Base-by-base conservation (phyloP, 2,888 invertebrate genomes). In the Camptogramma bilineatum region DNA sequence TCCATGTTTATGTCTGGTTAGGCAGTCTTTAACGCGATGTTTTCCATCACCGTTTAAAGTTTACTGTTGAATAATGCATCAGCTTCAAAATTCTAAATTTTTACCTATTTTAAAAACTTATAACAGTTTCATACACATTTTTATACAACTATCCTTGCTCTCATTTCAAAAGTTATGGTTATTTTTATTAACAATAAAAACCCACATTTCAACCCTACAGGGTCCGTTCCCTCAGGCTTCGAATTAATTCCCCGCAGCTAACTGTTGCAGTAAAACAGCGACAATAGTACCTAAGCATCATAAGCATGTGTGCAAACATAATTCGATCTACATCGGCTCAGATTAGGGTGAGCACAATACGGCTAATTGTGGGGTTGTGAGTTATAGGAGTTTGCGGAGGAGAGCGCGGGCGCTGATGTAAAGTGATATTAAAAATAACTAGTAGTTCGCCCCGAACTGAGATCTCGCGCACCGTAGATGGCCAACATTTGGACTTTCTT, bases 221-320 rank as follows among this genome's bases (percentile, higher is more conserved):
- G 24, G 44, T n/a, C 34, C 28, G 28, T 62, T 50, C 65, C 65
- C 65, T 62, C 48, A 61, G 60, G 56, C 28, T 48, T 31, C 58
- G 56, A 59, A 50, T 53, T 63, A 64, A 65, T 56, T 65, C 63
- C 63, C 62, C 63, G 48, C 66, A 61, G 9, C 52, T 34, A 53
- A 65, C 65, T 53, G 59, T 55, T 55, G 51, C 57, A 31, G 64
- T 66, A 56, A 48, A 64, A 64, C 53, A 44, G 53, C 53, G 60
- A 56, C 64, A 60, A 64, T 60, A 47, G 55, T 55, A 60, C 28
- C 54, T 59, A 60, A 13, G 56, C 65, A 62, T 58, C 51, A 54
- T 77, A 79, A 82, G 80, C 87, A 83, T 87, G 87, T 85, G 87
- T 85, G 80, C 84, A 85, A 88, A 86, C 87, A 87, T 82, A 83